A percentile compares a stretch with the other conserved stretches of the same genome.
These are phyloP conservation scores for Abscondita cerata DNA, from an alignment of 2,888 invertebrate species.

Conservation along the genomic window DNA sequence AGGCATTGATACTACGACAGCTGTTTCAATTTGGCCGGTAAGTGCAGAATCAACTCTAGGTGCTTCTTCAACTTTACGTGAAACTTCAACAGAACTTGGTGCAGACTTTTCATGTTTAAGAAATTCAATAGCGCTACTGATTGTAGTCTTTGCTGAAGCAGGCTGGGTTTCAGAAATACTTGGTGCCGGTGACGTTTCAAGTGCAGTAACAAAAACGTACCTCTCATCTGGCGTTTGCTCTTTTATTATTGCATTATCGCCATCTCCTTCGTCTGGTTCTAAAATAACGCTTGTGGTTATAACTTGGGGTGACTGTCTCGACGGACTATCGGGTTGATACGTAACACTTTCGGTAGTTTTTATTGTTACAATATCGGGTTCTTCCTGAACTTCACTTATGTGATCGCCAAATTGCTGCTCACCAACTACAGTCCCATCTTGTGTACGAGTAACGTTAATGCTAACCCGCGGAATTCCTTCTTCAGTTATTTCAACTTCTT, in stretches of 20 bases:
- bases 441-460: conserved; percentile 69
- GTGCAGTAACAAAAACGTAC: conserved; percentile 53
- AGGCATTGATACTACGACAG: no score
- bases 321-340: no score
- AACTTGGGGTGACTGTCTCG: conserved; percentile 7
- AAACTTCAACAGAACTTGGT: conserved; percentile 34
- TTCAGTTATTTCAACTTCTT: conserved; percentile 72
- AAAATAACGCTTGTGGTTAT: conserved; percentile 44
- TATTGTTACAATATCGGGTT: conserved; percentile 39
- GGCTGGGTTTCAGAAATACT: conserved; percentile 37
- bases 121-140: conserved; percentile 30
- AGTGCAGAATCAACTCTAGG: conserved; percentile 43
- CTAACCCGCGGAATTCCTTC: conserved; percentile 76
- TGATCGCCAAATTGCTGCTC: conserved; percentile 55
- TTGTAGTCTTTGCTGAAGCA: conserved; percentile 31
- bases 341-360: conserved; percentile 21
- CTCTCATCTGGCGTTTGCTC: conserved; percentile 46
- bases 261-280: conserved; percentile 41
- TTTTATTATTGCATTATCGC: conserved; percentile 29
- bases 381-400: conserved; percentile 44
- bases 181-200: conserved; percentile 48
- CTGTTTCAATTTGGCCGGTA: neutral
- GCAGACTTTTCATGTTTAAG: conserved; percentile 35
- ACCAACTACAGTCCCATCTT: conserved; percentile 57
- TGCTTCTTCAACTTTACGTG: conserved; percentile 51